A percentile compares a stretch with the other conserved stretches of the same genome.
phyloP scores from a whole-genome alignment of 2,797 vertebrate species.

The Enteromius mattozi region DNA sequence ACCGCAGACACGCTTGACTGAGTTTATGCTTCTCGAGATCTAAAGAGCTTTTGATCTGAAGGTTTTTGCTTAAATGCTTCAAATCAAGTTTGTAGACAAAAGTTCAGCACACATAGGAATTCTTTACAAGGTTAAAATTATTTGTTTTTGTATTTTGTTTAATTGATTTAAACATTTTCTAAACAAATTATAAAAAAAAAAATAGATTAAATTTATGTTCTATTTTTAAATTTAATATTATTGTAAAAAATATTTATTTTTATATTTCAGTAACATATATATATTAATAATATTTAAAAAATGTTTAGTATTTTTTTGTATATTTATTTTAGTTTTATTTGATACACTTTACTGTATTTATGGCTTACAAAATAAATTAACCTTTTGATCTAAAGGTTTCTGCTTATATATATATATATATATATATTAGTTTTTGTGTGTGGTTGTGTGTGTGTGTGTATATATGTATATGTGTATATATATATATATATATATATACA shows the following conservation, averaged over 20 bases:
- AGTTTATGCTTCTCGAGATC: neutral
- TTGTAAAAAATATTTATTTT: too few relatives aligned
- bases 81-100: neutral
- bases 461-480: too few relatives aligned
- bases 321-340: neutral
- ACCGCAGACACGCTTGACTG: neutral
- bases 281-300: too few relatives aligned
- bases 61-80: neutral
- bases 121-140: fast-evolving
- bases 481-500: neutral
- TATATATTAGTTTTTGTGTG: neutral
- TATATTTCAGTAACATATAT: too few relatives aligned
- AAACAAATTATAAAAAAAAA: too few relatives aligned
- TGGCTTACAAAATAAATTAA: neutral
- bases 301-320: too few relatives aligned
- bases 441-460: too few relatives aligned
- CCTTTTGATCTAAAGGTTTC: neutral
- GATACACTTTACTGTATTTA: neutral
- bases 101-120: neutral
- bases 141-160: neutral
- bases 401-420: neutral
- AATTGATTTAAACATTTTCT: neutral
- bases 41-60: neutral
- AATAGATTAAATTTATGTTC: too few relatives aligned
- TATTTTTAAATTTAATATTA: too few relatives aligned